phyloP scores from a whole-genome alignment of 2,888 invertebrate genomes.

The Eulithis testata region DNA sequence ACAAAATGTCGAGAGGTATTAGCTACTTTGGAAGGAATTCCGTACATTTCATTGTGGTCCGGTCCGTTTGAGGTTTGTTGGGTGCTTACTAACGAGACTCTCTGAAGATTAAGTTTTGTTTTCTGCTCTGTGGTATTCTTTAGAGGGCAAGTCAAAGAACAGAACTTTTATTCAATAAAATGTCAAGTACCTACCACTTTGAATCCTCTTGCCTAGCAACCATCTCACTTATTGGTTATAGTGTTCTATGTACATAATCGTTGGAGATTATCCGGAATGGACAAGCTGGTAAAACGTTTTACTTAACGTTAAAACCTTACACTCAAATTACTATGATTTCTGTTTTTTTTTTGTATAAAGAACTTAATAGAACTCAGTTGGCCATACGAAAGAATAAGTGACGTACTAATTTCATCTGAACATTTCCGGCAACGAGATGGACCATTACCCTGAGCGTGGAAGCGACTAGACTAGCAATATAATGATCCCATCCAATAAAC shows the following conservation, averaged over 20 bases:
- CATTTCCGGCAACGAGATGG: not conserved
- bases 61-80: conserved; percentile 13
- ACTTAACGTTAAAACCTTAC: too few species aligned
- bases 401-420: not conserved
- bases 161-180: too few species aligned
- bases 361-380: too few species aligned
- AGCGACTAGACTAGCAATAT: conserved; percentile 20
- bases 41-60: conserved; percentile 30
- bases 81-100: conserved; percentile 1
- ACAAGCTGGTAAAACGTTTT: too few species aligned
- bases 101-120: conserved; percentile 18
- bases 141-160: too few species aligned
- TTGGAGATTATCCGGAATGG: too few species aligned
- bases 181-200: too few species aligned
- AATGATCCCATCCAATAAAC: conserved; percentile 31
- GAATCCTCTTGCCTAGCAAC: too few species aligned
- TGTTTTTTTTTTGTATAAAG: too few species aligned
- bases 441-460: not conserved
- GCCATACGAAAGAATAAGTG: not conserved
- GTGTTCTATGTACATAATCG: too few species aligned
- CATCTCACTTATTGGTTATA: too few species aligned
- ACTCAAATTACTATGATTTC: too few species aligned
- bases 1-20: conserved; percentile 40
- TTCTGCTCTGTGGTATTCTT: not conserved
- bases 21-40: conserved; percentile 30